phyloP scores from a whole-genome alignment of 2,888 invertebrate genomes.

The Pogonocherus hispidulus region DNA sequence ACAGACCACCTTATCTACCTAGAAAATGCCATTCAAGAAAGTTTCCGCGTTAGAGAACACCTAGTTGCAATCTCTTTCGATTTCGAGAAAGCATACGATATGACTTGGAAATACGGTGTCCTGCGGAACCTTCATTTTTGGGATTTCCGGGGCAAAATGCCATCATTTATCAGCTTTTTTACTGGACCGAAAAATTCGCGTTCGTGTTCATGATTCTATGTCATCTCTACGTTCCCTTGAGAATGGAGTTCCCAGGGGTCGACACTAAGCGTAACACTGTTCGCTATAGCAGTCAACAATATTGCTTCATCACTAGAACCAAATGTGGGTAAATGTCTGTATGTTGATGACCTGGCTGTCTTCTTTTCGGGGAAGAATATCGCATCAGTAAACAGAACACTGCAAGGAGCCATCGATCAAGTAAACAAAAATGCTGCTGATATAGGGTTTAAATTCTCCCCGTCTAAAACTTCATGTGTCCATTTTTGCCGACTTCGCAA shows the following conservation, averaged over 20 bases:
- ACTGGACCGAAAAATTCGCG: no score
- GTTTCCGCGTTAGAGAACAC: no score
- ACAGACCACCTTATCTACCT: no score
- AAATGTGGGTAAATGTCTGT: not conserved
- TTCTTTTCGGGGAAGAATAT: not conserved
- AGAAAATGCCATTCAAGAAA: no score
- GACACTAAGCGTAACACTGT: constrained; percentile 15
- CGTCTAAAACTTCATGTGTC: not conserved
- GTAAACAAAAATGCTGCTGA: not conserved
- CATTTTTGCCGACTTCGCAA: constrained; percentile 8
- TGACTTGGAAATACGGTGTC: constrained; percentile 12
- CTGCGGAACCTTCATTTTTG: not conserved
- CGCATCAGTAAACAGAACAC: not conserved
- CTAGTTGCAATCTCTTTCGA: constrained; percentile 11
- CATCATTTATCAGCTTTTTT: not conserved
- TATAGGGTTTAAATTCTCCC: constrained; percentile 2
- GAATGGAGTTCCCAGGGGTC: no score
- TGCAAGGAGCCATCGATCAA: constrained; percentile 5
- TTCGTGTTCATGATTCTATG: no score
- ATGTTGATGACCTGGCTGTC: constrained; percentile 21
- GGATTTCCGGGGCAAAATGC: constrained; percentile 5
- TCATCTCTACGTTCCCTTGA: no score
- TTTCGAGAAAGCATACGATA: no score
- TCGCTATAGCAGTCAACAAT: constrained; percentile 23
- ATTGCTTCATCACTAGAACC: not conserved